Base-by-base conservation (phyloP, 2,888 invertebrate species). In the Drosophila nigritarsus region DNA sequence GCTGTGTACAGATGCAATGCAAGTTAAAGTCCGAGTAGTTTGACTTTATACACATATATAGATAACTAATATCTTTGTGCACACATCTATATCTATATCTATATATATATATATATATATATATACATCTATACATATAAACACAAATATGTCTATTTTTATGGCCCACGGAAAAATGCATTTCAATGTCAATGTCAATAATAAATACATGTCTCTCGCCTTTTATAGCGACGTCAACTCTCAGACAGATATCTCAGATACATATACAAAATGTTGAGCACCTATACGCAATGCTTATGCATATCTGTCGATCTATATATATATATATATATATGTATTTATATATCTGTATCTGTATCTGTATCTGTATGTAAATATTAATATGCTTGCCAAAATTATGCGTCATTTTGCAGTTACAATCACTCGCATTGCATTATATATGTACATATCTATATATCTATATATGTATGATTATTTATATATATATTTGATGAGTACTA, bases 161-260 rank as follows among this genome's bases (percentile, higher is more conserved):
- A 18, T 50, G 29, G 50, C 50, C 27, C 29, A 29, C 27, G 27
- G 50, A 50, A 18, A 45, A 79, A 75, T 75, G 51, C 66, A 79
- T 79, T 78, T 75, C 78, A 78, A 78, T 78, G 78, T 79, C 75
- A 78, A 71, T 78, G 78, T 67, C 78, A 79, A 66, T 77, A 74
- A 50, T 65, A 50, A 71, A 71, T 60, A 34, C 51, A 62, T 30
- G 50, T 69, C 56, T 30, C 20, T 45, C 45, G 71, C 70, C 71
- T 70, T 70, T 69, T 71, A 56, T 56, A 71, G 70, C 62, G 50
- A 56, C 18, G 29, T 56, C 56, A 42, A 56, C 27, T 9, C 42
- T 56, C 55, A 29, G 38, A 38, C 45, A 29, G 32, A 32, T 32
- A 32, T 32, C 32, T 32, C 32, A 30, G 38, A n/a, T 29, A 38